A percentile compares a stretch with the other conserved stretches of the same genome.
These are phyloP conservation scores for Pedionomus torquatus DNA, from an alignment of 2,113 vertebrate species.

Conservation along the genomic window DNA sequence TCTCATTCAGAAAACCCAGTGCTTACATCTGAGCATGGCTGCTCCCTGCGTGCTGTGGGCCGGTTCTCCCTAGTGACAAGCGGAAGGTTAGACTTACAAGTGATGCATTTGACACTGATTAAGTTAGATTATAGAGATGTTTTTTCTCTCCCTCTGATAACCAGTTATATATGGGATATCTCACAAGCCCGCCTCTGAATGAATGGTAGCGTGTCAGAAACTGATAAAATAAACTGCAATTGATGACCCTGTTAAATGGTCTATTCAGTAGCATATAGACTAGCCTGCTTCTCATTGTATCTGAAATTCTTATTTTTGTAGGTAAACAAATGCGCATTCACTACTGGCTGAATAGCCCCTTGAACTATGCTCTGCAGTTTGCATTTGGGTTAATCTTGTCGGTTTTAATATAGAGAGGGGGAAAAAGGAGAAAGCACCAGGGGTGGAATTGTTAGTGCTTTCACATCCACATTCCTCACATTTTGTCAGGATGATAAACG, in stretches of 20 bases:
- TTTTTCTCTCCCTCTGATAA: slow-evolving; percentile 64
- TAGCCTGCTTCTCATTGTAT: slow-evolving; percentile 74
- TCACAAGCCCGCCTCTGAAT: slow-evolving; percentile 46
- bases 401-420: slow-evolving; percentile 75
- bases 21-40: not conserved
- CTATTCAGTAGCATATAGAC: slow-evolving; percentile 67
- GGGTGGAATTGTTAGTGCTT: slow-evolving; percentile 76
- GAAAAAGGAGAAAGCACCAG: slow-evolving; percentile 68
- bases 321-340: slow-evolving; percentile 83
- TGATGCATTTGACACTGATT: slow-evolving; percentile 63
- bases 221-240: slow-evolving; percentile 77
- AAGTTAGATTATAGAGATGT: slow-evolving; percentile 62
- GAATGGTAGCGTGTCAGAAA: slow-evolving; percentile 74
- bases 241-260: slow-evolving; percentile 73
- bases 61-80: not conserved
- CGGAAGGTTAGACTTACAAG: slow-evolving; percentile 14
- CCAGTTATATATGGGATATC: slow-evolving; percentile 56
- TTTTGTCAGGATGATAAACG: slow-evolving; percentile 84
- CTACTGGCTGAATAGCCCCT: slow-evolving; percentile 77
- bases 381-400: slow-evolving; percentile 83
- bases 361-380: slow-evolving; percentile 79
- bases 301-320: slow-evolving; percentile 81
- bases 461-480: slow-evolving; percentile 76
- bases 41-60: not conserved
- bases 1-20: not conserved